phyloP scores from a whole-genome alignment of 2,797 vertebrate genomes.

The Periparus ater region DNA sequence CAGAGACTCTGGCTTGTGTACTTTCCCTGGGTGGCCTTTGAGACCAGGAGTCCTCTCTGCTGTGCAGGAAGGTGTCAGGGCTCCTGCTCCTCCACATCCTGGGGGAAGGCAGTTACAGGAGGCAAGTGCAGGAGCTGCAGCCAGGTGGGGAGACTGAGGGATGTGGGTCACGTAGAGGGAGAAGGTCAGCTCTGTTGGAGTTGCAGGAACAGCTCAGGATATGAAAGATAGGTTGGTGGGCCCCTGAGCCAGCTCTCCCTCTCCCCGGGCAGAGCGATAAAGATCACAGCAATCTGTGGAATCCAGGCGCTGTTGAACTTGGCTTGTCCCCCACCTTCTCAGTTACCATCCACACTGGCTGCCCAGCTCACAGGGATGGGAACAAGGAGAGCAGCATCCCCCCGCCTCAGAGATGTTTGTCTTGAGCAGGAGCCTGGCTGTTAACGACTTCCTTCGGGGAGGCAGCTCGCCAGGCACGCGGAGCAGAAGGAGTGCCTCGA shows the following conservation, averaged over 20 bases:
- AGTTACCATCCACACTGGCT: neutral
- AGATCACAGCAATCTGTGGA: slow-evolving; percentile 18
- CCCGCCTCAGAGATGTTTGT: slow-evolving; percentile 16
- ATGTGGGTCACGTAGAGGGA: neutral
- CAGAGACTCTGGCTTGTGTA: neutral
- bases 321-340: slow-evolving; percentile 25
- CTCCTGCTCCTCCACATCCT: neutral
- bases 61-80: neutral
- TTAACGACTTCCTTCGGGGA: neutral
- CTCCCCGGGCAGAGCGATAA: neutral
- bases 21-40: neutral
- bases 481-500: accelerated
- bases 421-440: slow-evolving; percentile 17
- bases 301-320: slow-evolving; percentile 26
- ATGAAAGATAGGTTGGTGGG: neutral
- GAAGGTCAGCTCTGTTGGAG: neutral
- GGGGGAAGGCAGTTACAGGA: neutral
- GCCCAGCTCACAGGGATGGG: neutral
- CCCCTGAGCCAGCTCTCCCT: neutral
- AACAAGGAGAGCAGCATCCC: neutral
- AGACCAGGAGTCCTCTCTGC: neutral
- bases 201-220: neutral
- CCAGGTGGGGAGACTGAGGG: neutral
- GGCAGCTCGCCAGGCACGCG: neutral
- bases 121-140: neutral